phyloP scores from a whole-genome alignment of 2,797 vertebrate species.

The Spinus olivaceus region DNA sequence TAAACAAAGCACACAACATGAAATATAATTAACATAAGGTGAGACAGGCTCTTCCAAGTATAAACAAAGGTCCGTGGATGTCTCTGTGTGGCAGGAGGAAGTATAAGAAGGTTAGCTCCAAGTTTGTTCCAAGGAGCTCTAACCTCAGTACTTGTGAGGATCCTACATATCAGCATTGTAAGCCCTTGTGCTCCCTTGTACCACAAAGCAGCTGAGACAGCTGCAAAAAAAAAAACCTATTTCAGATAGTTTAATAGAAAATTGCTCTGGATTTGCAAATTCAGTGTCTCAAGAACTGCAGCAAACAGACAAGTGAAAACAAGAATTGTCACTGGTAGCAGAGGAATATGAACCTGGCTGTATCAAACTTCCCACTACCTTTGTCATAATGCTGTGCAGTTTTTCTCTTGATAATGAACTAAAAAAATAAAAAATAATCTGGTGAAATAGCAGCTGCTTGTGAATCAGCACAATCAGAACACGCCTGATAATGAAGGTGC shows the following conservation, averaged over 20 bases:
- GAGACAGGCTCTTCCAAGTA: neutral
- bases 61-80: neutral
- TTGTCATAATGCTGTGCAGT: neutral
- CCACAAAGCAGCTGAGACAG: neutral
- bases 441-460: neutral
- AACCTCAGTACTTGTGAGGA: neutral
- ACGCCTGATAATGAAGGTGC: neutral
- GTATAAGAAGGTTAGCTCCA: neutral
- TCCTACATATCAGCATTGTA: neutral
- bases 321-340: neutral
- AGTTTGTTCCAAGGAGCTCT: neutral
- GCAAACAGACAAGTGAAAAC: neutral
- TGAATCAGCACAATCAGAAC: neutral
- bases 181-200: neutral
- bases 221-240: neutral
- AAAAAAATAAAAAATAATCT: neutral
- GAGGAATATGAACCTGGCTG: neutral
- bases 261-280: neutral
- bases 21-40: neutral
- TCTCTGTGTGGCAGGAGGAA: neutral
- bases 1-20: constrained; percentile 38
- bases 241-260: neutral
- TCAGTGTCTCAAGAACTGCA: neutral
- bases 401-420: neutral
- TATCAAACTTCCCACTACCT: neutral